These are phyloP conservation scores for Enhydra lutris DNA, from an alignment of 2,113 vertebrate genomes.

Conservation along the genomic window DNA sequence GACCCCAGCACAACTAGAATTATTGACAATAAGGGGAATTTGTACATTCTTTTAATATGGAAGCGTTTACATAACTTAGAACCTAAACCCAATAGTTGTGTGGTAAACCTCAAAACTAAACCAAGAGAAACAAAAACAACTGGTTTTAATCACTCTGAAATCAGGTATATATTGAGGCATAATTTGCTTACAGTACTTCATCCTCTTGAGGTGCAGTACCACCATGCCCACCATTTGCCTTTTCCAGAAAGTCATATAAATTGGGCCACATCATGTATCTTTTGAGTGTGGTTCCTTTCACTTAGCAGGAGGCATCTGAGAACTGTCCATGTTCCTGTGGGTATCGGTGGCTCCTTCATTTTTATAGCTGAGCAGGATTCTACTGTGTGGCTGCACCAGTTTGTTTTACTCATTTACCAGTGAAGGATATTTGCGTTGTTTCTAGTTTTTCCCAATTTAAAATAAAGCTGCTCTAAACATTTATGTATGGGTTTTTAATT, in stretches of 20 bases:
- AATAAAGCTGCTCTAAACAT: neutral
- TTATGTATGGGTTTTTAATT: neutral
- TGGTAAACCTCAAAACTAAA: neutral
- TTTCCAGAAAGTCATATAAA: neutral
- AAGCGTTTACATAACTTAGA: neutral
- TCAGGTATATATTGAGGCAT: neutral
- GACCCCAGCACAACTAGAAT: neutral
- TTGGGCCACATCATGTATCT: neutral
- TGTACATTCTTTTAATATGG: neutral
- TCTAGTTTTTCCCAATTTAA: neutral
- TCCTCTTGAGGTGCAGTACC: neutral
- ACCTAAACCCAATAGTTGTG: neutral
- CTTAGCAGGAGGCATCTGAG: neutral
- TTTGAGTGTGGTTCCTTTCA: neutral
- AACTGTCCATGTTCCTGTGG: neutral
- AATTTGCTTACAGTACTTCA: neutral
- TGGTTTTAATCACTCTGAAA: neutral
- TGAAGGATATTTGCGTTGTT: neutral
- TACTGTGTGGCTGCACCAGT: neutral
- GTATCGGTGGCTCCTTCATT: neutral
- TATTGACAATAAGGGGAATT: neutral
- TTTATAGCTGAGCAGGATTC: neutral
- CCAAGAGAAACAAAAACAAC: neutral
- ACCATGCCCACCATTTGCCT: neutral
- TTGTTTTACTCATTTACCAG: neutral